These are phyloP conservation scores for Schizaphis graminum DNA, from an alignment of 2,888 invertebrate genomes.

Conservation along the genomic window DNA sequence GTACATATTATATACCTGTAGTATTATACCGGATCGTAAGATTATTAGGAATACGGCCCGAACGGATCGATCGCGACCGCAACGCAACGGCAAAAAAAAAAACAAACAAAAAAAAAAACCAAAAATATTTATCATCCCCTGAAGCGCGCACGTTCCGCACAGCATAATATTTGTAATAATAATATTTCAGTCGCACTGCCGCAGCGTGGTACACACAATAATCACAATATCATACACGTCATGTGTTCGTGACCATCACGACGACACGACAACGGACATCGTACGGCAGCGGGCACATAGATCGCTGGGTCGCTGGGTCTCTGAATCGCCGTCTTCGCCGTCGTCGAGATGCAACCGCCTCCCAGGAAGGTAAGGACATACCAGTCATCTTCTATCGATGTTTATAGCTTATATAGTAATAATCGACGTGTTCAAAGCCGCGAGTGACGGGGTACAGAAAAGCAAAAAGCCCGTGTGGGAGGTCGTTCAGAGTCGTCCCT, in stretches of 20 bases:
- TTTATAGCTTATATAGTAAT: too few relatives aligned
- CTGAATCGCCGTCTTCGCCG: neutral
- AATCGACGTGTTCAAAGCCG: neutral
- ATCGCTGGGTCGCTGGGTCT: neutral
- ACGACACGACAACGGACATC: neutral
- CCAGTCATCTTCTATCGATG: too few relatives aligned
- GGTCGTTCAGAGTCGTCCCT: neutral
- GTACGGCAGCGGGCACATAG: neutral
- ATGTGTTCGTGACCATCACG: neutral
- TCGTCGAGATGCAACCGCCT: conserved; percentile 81
- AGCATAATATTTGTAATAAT: neutral
- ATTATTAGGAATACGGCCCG: neutral
- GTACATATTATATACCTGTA: neutral
- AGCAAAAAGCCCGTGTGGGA: neutral
- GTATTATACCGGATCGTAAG: too few relatives aligned
- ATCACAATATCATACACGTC: neutral
- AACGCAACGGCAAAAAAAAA: neutral
- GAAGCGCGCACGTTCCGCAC: neutral
- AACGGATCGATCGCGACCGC: neutral
- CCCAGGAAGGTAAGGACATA: conserved; percentile 83
- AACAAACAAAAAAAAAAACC: neutral
- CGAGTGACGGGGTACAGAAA: too few relatives aligned
- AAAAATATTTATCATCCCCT: neutral
- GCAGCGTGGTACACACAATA: neutral
- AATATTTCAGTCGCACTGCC: neutral